Evolutionary conservation across 2,888 invertebrate genomes (phyloP).

Genomic region (Epiblema foenella): DNA sequence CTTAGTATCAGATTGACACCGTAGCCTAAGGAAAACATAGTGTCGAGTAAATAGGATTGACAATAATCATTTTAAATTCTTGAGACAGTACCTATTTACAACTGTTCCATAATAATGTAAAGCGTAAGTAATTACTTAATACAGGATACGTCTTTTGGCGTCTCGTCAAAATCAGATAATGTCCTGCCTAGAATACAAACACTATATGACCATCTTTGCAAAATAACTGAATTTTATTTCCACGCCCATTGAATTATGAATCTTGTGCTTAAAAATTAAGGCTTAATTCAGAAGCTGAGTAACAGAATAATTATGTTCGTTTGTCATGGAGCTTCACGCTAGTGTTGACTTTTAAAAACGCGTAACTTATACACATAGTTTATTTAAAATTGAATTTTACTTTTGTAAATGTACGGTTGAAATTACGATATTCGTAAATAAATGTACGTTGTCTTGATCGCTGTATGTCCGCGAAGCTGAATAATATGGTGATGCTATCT

Average conservation of each 20-base stretch:
- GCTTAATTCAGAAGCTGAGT: neutral
- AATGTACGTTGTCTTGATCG: neutral
- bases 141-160: slow-evolving; percentile 27
- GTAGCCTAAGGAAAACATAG: too few relatives aligned
- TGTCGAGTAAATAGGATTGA: too few relatives aligned
- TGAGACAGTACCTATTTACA: too few relatives aligned
- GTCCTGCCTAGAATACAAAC: slow-evolving; percentile 13
- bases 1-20: too few relatives aligned
- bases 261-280: neutral
- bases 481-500: slow-evolving; percentile 22
- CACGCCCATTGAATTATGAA: neutral
- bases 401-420: neutral
- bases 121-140: too few relatives aligned
- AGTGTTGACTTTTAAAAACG: neutral
- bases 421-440: neutral
- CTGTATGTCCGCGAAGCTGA: slow-evolving; percentile 16
- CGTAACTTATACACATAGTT: neutral
- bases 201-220: neutral
- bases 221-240: neutral
- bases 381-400: neutral
- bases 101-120: too few relatives aligned
- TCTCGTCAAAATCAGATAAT: slow-evolving; percentile 33
- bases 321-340: neutral
- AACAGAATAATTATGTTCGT: neutral
- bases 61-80: too few relatives aligned